These are phyloP conservation scores for Pseudochirops cupreus DNA, from an alignment of 2,797 vertebrate species.

Conservation along the genomic window DNA sequence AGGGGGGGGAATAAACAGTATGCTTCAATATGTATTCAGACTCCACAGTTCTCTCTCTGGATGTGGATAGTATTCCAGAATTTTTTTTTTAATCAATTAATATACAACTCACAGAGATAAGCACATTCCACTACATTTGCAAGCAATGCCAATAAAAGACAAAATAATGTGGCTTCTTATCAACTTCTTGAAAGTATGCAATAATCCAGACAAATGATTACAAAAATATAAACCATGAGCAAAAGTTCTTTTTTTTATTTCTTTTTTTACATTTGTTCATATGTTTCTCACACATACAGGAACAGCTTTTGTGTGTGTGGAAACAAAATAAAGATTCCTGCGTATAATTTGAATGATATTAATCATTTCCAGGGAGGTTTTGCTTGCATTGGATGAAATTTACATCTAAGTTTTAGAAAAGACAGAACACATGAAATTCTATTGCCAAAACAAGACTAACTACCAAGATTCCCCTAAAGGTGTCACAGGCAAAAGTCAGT, in stretches of 20 bases:
- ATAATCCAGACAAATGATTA: not conserved
- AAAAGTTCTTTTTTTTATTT: not conserved
- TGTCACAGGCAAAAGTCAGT: not conserved
- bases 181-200: not conserved
- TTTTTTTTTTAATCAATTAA: not conserved
- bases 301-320: not conserved
- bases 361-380: not conserved
- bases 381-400: not conserved
- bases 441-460: not conserved
- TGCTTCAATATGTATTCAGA: too few species aligned
- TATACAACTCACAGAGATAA: not conserved
- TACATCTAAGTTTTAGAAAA: not conserved
- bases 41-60: too few species aligned
- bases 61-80: too few species aligned
- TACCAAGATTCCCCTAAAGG: not conserved
- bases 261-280: not conserved
- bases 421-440: not conserved
- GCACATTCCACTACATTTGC: not conserved
- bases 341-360: not conserved
- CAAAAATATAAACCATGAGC: not conserved
- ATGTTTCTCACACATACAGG: not conserved
- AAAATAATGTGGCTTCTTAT: not conserved
- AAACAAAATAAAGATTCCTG: not conserved
- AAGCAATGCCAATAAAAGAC: not conserved
- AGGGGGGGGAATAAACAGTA: too few species aligned